Conservation (phyloP, 2,888 invertebrate species). For the Diloba caeruleocephala region DNA sequence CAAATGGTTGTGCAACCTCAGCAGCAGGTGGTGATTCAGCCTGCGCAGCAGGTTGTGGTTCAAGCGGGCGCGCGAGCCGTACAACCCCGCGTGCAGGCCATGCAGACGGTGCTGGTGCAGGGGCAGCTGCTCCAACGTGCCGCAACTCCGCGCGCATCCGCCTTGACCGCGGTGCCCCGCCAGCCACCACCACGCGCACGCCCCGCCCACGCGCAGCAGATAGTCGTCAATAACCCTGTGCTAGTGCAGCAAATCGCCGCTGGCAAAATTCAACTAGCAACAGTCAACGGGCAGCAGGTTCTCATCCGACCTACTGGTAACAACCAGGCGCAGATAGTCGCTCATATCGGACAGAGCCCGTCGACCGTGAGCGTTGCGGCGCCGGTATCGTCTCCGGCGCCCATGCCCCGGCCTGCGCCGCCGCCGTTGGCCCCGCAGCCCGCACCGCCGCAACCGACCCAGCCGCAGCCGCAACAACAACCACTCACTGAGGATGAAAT, state of each 20-base stretch:
- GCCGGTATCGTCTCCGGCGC: constrained; percentile 53
- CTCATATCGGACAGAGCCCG: constrained; percentile 91
- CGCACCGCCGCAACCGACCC: constrained; percentile 37
- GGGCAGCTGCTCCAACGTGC: constrained; percentile 80
- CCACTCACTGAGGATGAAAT: constrained; percentile 84
- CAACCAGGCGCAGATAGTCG: constrained; percentile 94
- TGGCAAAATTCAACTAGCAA: constrained; percentile 95
- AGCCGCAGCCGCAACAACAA: constrained; percentile 50
- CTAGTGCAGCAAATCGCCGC: constrained; percentile 94
- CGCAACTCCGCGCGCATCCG: constrained; percentile 50
- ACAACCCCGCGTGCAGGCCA: constrained; percentile 60
- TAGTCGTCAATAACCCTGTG: constrained; percentile 93
- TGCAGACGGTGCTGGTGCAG: constrained; percentile 59
- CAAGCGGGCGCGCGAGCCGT: constrained; percentile 58
- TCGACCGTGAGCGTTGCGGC: constrained; percentile 55
- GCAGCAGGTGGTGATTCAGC: constrained; percentile 70
- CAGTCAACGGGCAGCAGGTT: constrained; percentile 95
- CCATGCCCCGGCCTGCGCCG: constrained; percentile 57
- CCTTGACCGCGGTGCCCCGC: constrained; percentile 68
- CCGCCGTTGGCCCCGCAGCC: constrained; percentile 51
- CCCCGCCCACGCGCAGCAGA: constrained; percentile 88
- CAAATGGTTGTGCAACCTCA: constrained; percentile 51
- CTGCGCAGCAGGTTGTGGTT: constrained; percentile 66
- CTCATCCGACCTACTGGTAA: constrained; percentile 94
- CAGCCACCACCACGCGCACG: constrained; percentile 68